Base-by-base conservation (phyloP, 2,113 vertebrate genomes). In the Atlantisia rogersi region DNA sequence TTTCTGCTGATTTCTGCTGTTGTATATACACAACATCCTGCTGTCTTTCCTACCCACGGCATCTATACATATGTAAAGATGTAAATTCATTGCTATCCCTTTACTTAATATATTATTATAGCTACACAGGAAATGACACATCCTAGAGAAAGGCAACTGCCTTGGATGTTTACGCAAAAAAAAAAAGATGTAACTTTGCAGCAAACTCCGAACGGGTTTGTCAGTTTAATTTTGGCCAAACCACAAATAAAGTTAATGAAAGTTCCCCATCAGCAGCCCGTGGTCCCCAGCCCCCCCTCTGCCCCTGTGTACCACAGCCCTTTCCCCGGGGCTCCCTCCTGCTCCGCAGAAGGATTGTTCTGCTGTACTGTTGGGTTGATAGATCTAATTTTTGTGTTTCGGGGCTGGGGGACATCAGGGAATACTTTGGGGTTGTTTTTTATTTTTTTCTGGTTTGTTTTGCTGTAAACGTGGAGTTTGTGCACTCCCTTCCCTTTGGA, bases 51-150 rank as follows among this genome's bases (percentile, higher is more conserved):
- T 80, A 56, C 28, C 60, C 40, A 44, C 53, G 16, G 17, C 10
- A 1, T 15, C 90, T 87, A 19, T 74, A 58, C 68, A 25, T 71
- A 75, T 65, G 55, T 80, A 93, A 90, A 70, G 88, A 91, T 89
- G 80, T 59, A 91, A 67, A 95, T 80, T 73, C 50, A 39, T 75
- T 82, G 83, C 80, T 86, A 56, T 82, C 40, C 78, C 63, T 94
- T 94, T 94, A 90, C 80, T 94, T 73, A 78, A 62, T 84, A 60
- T 87, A 52, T 78, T 91, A 80, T 76, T 91, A 56, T 31, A 94
- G 82, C 81, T 71, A 84, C 82, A 95, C 90, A 91, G 92, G 95
- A 96, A 96, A 90, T 95, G 95, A 95, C 93, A 96, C 78, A 92
- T 90, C 84, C 91, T 77, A 76, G 82, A 82, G 83, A 91, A 86